Conservation (phyloP, 1,140 invertebrate species). For the Trypoxylus dichotomus region DNA sequence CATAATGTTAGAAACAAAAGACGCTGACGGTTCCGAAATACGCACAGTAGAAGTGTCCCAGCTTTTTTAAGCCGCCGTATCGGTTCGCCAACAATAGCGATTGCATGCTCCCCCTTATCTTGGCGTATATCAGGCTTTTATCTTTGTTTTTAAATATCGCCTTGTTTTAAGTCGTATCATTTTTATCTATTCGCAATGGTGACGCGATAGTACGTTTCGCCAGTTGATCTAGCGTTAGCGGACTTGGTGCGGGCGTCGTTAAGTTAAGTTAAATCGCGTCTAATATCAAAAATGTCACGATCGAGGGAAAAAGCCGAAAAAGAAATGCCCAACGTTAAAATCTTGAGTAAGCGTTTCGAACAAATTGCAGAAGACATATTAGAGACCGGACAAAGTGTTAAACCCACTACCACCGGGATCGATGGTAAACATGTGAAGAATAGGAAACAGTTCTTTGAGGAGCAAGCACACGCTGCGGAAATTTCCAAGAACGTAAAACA, state of each 20-base stretch:
- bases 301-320: neutral
- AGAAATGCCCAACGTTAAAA: neutral
- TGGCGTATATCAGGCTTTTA: neutral
- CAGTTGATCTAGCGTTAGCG: neutral
- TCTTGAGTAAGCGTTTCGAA: neutral
- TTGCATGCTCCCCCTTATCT: neutral
- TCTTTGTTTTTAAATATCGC: neutral
- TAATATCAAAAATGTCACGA: neutral
- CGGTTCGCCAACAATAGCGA: neutral
- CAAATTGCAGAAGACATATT: neutral
- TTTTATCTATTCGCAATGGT: neutral
- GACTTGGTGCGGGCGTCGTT: neutral
- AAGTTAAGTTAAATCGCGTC: neutral
- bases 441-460: constrained; percentile 1
- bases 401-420: neutral
- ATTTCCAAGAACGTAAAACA: neutral
- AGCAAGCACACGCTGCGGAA: neutral
- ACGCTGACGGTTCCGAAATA: no score
- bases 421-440: neutral
- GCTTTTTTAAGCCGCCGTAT: neutral
- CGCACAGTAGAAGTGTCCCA: neutral
- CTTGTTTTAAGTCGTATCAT: neutral
- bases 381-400: neutral
- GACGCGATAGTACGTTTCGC: neutral
- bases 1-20: neutral